Evolutionary conservation across 2,797 vertebrate genomes (phyloP).

Genomic region (Yasuhikotakia modesta): DNA sequence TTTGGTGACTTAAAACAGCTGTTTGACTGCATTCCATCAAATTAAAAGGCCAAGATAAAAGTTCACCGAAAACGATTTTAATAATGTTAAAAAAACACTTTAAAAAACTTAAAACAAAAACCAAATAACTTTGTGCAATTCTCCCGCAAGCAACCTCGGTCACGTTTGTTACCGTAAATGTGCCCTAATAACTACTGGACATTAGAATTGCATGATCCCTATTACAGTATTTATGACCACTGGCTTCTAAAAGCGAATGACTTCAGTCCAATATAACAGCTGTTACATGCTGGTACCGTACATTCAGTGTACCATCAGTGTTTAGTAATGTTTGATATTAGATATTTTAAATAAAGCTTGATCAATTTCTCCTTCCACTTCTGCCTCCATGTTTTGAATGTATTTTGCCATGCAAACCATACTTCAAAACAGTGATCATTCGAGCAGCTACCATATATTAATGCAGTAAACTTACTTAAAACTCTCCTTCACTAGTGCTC

Average conservation of each 20-base stretch:
- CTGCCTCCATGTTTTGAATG: constrained; percentile 20
- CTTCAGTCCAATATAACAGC: neutral
- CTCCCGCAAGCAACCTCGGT: constrained; percentile 44
- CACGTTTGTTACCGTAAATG: neutral
- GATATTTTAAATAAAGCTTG: neutral
- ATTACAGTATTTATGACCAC: constrained; percentile 4
- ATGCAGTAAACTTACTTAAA: constrained; percentile 39
- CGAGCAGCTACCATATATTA: constrained; percentile 41
- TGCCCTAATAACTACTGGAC: neutral
- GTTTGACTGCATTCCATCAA: neutral
- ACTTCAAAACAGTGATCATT: constrained; percentile 4
- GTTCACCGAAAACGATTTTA: neutral
- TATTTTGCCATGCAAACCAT: constrained; percentile 18
- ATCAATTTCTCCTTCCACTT: constrained; percentile 29
- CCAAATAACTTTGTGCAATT: constrained; percentile 66
- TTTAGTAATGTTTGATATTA: constrained; percentile 4
- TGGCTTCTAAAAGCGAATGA: neutral
- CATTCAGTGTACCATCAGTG: neutral
- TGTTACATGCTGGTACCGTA: neutral
- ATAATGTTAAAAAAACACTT: neutral
- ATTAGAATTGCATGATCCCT: constrained; percentile 8
- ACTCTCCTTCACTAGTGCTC: constrained; percentile 26
- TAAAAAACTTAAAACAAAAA: constrained; percentile 30
- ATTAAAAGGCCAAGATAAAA: neutral
- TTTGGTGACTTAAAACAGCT: neutral